Evolutionary conservation across 1,140 invertebrate species (phyloP), one percentile per base, ranked within the genome.

Genomic region (Drosophila kanapiae): DNA sequence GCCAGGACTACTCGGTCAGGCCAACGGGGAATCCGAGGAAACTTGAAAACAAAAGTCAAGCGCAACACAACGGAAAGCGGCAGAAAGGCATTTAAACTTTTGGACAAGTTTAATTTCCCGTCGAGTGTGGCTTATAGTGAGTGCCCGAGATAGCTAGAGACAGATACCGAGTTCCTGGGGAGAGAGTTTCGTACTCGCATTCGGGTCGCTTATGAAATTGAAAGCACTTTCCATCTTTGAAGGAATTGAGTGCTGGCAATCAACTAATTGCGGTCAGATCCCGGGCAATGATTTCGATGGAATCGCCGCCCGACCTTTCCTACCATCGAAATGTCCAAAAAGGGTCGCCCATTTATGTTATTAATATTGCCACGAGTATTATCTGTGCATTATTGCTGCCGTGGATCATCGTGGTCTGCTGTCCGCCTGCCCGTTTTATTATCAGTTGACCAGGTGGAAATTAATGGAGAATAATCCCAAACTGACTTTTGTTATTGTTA

Each of bases 61-160:
- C 65, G 65, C 79, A 87, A 51, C 83, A 58, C 60, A 82, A 86
- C 70, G 78, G 82, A 76, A 87, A 88, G 61, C 76, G 80, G 76
- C 77, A 88, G 72, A 80, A 83, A 87, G 84, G 84, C 84, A 88
- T 87, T 87, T 87, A 84, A 87, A 88, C 84, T 87, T 87, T 84
- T 81, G 77, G 80, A 90, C 84, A 87, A 87, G 84, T 87, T 87
- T 87, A 88, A 87, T 87, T 87, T 87, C 85, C 84, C 85, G 84
- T 90, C 75, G 65, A 87, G 72, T 80, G 70, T 74, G 56, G 43
- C 49, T 27, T 42, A 62, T 57, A 65, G 70, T 59, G 70, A 74
- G 68, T 74, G 53, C 53, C 68, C 49, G 69, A 58, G 45, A 72
- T 72, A 57, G 37, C 23, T 13, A 29, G 14, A n/a, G 56, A 29